Base-by-base conservation (phyloP, 2,113 vertebrate species). In the Anolis sagrei region DNA sequence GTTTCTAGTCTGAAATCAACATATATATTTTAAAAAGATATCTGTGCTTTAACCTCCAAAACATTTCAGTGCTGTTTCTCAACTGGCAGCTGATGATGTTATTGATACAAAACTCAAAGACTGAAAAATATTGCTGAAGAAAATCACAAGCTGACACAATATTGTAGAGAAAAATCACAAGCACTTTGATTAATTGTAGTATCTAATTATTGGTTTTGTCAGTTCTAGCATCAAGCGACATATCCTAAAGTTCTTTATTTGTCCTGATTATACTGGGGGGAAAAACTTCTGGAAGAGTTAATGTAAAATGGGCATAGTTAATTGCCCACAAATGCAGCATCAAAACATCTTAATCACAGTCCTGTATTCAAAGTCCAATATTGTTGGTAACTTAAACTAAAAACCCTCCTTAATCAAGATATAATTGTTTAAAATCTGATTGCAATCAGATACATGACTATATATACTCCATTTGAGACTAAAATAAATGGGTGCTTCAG, bases 211-310 rank as follows among this genome's bases (percentile, higher is more conserved):
- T 87, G 64, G 0, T 79, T 89, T 36, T 1, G 66, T 62, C 87
- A 58, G 4, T 82, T 91, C 25, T 88, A 86, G 58, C 68, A 84
- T 77, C 62, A 85, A 72, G 34, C 81, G 36, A 81, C 4, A 80
- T 79, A 87, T 70, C 1, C 34, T 89, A 89, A 86, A 81, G 76
- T 44, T 29, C 75, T 84, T 88, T 84, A 89, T 44, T 83, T 77
- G 86, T 11, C 27, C 29, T 79, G 2, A 2, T 90, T 79, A 66
- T 34, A 39, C 76, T 84, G 39, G 72, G 44, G 73, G 21, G 25
- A 48, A 89, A 2, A 72, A 79, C 73, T 90, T 86, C 87, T 44
- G 79, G 36, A 84, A 84, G 86, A 80, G 70, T n/a, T 10, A 82
- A 7, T 49, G 61, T 85, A 68, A 73, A 64, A 27, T 51, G 74